phyloP scores from a whole-genome alignment of 2,797 vertebrate genomes.

The Gymnothorax reevesii region DNA sequence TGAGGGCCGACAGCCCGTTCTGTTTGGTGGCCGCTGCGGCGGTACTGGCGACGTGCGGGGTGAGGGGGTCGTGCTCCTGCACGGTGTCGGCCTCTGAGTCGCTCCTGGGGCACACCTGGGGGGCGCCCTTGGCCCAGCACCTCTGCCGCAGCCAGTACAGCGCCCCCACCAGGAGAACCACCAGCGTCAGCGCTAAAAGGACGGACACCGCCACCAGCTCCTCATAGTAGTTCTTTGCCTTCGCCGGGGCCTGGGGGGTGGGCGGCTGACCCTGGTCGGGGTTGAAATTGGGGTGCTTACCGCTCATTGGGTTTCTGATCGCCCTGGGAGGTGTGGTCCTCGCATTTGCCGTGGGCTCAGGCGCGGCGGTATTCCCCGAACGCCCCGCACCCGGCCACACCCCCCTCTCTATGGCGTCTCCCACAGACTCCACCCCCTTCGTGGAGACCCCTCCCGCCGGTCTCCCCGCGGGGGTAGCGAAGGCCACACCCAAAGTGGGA shows the following conservation, averaged over 20 bases:
- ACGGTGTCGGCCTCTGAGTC: slow-evolving; percentile 40
- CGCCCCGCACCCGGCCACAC: background rate
- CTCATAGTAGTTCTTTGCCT: slow-evolving; percentile 56
- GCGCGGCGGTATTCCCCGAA: background rate
- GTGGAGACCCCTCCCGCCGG: slow-evolving; percentile 23
- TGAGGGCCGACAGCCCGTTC: slow-evolving; percentile 33
- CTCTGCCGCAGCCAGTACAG: slow-evolving; percentile 56
- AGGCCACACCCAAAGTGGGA: background rate
- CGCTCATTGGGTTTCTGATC: slow-evolving; percentile 36
- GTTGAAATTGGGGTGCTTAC: background rate
- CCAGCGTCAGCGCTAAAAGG: slow-evolving; percentile 59
- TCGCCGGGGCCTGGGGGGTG: background rate
- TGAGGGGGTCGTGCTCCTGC: slow-evolving; percentile 24
- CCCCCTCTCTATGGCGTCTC: background rate
- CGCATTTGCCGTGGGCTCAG: slow-evolving; percentile 9
- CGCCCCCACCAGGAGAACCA: slow-evolving; percentile 54
- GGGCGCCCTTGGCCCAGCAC: slow-evolving; percentile 54
- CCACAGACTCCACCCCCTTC: background rate
- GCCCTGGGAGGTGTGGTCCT: slow-evolving; percentile 26
- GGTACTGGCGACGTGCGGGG: background rate
- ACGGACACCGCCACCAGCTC: slow-evolving; percentile 69
- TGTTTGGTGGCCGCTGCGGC: background rate
- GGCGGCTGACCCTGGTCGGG: slow-evolving; percentile 31
- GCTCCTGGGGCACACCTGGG: slow-evolving; percentile 48
- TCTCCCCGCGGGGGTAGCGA: background rate